phyloP scores from a whole-genome alignment of 1,140 invertebrate genomes.

The Drosophila sucinea region DNA sequence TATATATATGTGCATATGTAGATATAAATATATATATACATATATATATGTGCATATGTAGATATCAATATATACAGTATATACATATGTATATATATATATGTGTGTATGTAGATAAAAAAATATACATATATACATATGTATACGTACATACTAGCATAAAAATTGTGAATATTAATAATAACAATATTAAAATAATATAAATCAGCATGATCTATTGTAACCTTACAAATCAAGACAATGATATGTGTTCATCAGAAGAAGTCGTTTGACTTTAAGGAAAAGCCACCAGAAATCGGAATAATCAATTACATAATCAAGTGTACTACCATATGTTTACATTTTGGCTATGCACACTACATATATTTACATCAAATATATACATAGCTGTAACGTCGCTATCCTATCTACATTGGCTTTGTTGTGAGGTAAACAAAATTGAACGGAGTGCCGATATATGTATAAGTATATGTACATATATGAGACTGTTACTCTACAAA shows the following conservation, averaged over 20 bases:
- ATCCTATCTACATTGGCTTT: no score
- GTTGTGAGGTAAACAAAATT: no score
- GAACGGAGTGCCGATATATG: no score
- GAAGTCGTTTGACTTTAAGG: constrained; percentile 8
- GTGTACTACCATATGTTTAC: neutral
- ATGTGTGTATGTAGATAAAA: neutral
- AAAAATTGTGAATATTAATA: constrained; percentile 53
- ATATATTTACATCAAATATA: no score
- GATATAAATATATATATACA: neutral
- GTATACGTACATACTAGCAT: neutral
- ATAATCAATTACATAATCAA: neutral
- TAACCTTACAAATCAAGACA: neutral
- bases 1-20: neutral
- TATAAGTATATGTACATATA: no score
- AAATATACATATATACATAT: neutral
- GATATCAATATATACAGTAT: neutral
- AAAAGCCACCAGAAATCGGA: constrained; percentile 16
- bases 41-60: neutral
- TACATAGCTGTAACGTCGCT: no score
- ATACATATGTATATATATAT: neutral
- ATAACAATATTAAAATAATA: constrained; percentile 12
- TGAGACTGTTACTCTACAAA: no score
- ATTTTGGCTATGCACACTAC: no score
- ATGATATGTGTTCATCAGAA: neutral
- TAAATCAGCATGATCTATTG: constrained; percentile 6